These are phyloP conservation scores for Eupelmus urozonus DNA, from an alignment of 2,888 invertebrate species.

Conservation along the genomic window DNA sequence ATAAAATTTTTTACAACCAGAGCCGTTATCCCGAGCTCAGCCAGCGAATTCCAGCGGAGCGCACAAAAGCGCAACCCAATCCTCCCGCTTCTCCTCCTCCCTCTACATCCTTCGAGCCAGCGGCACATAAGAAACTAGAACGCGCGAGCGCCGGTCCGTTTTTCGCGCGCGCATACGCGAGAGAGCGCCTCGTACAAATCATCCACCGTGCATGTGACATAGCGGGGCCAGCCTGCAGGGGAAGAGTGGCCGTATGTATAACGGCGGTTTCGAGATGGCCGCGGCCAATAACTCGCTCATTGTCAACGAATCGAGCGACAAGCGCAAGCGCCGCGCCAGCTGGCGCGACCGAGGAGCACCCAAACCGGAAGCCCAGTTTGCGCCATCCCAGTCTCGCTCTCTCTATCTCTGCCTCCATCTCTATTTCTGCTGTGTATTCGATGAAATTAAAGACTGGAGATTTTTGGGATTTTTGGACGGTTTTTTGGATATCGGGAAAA, in stretches of 20 bases:
- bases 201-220: conserved; percentile 29
- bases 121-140: conserved; percentile 11
- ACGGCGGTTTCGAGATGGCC: conserved; percentile 1
- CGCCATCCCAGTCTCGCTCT: not conserved
- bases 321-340: conserved; percentile 27
- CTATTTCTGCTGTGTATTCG: no score
- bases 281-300: conserved; percentile 52
- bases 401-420: no score
- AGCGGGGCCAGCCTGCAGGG: not conserved
- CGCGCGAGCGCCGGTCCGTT: not conserved
- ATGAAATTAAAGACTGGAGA: no score
- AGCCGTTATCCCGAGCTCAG: no score
- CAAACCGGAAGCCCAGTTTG: no score
- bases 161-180: conserved; percentile 4
- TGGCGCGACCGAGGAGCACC: not conserved
- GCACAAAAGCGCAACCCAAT: no score
- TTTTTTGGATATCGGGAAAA: no score
- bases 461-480: no score
- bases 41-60: no score
- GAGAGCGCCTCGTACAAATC: conserved; percentile 24
- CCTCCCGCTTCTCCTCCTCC: no score
- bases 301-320: conserved; percentile 50
- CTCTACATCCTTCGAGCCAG: not conserved
- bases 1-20: no score
- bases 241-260: not conserved